These are phyloP conservation scores for Tupaia chinensis DNA, from an alignment of 2,113 vertebrate species.

Conservation along the genomic window DNA sequence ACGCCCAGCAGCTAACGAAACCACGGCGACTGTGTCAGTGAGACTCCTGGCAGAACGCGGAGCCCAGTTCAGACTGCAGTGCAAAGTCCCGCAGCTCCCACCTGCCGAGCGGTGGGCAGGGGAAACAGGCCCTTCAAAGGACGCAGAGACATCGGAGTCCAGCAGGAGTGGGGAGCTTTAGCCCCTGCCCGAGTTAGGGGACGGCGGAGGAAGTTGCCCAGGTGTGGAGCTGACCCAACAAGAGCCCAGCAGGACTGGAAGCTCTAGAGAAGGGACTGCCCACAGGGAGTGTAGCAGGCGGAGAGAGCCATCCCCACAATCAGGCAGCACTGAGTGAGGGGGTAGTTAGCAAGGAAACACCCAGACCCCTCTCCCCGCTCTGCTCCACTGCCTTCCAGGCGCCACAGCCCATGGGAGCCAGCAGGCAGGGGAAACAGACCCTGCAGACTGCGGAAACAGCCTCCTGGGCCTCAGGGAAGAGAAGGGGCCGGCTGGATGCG, in stretches of 20 bases:
- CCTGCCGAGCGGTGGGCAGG: not conserved
- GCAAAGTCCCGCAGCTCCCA: too few species aligned
- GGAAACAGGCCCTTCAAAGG: not conserved
- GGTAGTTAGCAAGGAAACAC: too few species aligned
- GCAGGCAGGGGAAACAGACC: fast-evolving
- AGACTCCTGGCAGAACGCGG: not conserved
- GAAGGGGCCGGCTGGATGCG: not conserved
- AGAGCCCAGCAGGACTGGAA: not conserved
- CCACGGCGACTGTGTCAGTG: not conserved
- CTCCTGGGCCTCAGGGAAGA: not conserved
- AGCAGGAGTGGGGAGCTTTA: fast-evolving
- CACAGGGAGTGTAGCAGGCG: fast-evolving
- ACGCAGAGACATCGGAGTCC: fast-evolving
- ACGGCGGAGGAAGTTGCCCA: fast-evolving
- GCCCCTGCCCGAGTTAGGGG: not conserved
- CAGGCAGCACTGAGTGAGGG: not conserved
- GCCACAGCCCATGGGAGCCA: not conserved
- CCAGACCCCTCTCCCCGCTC: not conserved
- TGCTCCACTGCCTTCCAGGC: not conserved
- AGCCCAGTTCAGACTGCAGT: not conserved
- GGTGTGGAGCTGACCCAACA: too few species aligned
- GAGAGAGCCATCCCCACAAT: not conserved
- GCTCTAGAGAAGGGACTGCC: fast-evolving
- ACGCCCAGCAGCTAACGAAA: not conserved
- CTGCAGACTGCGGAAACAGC: not conserved